Base-by-base conservation (phyloP, 2,888 invertebrate species). In the Ochropleura plecta region DNA sequence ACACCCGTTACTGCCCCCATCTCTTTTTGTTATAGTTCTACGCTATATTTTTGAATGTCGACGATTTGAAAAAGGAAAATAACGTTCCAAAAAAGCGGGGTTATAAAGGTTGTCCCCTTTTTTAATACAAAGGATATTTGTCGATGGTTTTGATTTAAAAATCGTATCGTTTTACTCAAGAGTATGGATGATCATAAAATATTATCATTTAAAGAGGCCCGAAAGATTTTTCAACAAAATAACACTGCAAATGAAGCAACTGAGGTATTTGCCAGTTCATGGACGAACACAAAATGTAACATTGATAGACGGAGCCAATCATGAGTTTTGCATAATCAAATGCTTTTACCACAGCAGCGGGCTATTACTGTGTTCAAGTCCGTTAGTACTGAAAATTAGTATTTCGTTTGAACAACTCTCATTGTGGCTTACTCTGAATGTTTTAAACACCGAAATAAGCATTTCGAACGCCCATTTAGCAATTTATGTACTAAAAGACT, bases 1-100 rank as follows among this genome's bases (percentile, higher is more conserved):
- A 73, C 90, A 90, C 80, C 89, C 83, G 90, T 86, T 83, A 79
- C 88, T 83, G 57, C 55, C 74, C 60, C 79, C 78, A 79, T 83
- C 75, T 78, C 70, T 73, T 84, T 79, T 72, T 75, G 70, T 79
- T 81, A 75, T 72, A 69, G 75, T 40, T 44, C 14, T 30, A n/a
- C 12, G 53, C 66, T 53, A 71, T 78, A 80, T 77, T 78, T 84
- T 78, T 70, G 55, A 77, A 76, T 72, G 40, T 60, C 44, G n/a
- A 57, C 44, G n/a, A 48, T 76, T 51, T 16, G 8, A 69, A 49
- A 65, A 59, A 60, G 48, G 5, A 49, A 49, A 44, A 60, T n/a
- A 1, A 1, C 14, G 42, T 20, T 40, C 30, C 40, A 62, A 57
- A 44, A 75, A 67, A 51, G 1, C 3, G 7, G 20, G 7, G 55